Percentiles rank a stretch among this genome's conserved stretches.
Conservation (phyloP, 1,140 invertebrate genomes). For the Sitophilus oryzae region DNA sequence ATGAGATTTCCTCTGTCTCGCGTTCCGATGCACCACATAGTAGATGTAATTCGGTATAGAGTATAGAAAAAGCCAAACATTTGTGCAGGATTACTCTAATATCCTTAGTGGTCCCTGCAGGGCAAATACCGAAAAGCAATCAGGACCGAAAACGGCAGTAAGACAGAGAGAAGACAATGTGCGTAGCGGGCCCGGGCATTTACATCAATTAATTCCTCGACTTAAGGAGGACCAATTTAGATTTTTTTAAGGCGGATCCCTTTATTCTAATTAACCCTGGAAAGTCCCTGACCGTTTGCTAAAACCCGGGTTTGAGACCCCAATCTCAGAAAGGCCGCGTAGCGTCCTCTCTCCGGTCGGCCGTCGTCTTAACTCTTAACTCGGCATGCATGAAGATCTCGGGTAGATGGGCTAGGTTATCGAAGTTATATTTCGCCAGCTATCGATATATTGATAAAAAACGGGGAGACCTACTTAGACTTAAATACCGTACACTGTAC, state of each 20-base stretch:
- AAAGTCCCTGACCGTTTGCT: slow-evolving; percentile 32
- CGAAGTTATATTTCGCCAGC: slow-evolving; percentile 5
- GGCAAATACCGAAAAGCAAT: not conserved
- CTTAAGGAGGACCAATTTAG: slow-evolving; percentile 25
- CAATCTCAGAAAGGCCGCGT: slow-evolving; percentile 28
- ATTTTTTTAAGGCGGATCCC: slow-evolving; percentile 20
- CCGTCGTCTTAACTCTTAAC: slow-evolving; percentile 32
- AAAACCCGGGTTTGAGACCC: slow-evolving; percentile 30
- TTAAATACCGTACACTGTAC: too few species aligned
- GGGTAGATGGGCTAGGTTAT: slow-evolving; percentile 3
- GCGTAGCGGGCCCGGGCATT: slow-evolving; percentile 17
- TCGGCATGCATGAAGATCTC: slow-evolving; percentile 27
- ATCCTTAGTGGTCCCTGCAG: too few species aligned
- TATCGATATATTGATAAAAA: too few species aligned
- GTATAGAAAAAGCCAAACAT: too few species aligned
- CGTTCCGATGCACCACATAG: too few species aligned
- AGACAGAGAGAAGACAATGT: slow-evolving; percentile 16
- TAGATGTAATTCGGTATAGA: too few species aligned
- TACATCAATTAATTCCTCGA: slow-evolving; percentile 24
- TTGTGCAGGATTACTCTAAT: too few species aligned
- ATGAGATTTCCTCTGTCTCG: too few species aligned
- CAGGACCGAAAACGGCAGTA: slow-evolving; percentile 4
- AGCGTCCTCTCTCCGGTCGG: slow-evolving; percentile 18
- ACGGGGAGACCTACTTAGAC: too few species aligned
- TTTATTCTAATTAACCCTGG: slow-evolving; percentile 32